Conservation (phyloP, 2,113 vertebrate species). For the Apteryx mantelli region DNA sequence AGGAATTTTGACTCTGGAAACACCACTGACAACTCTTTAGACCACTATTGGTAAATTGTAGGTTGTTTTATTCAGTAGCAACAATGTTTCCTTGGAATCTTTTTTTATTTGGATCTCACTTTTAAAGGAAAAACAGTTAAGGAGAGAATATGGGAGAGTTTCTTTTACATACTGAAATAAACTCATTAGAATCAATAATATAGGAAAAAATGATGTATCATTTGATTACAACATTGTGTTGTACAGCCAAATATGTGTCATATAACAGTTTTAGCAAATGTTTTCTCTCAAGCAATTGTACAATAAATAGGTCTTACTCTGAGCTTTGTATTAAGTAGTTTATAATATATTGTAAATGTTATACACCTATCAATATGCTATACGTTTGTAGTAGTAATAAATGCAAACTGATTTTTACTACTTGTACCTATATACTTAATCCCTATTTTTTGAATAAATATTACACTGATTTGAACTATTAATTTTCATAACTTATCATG, state of each 20-base stretch:
- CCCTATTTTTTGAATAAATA: slow-evolving; percentile 55
- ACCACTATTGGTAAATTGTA: background rate
- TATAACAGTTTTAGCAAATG: background rate
- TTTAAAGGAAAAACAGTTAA: background rate
- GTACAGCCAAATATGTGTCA: slow-evolving; percentile 2
- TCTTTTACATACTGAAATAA: background rate
- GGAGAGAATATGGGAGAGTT: background rate
- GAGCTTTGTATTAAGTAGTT: slow-evolving; percentile 65
- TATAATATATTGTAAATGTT: slow-evolving; percentile 33
- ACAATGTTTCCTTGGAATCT: background rate
- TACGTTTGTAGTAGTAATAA: slow-evolving; percentile 64
- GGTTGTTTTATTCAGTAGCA: background rate
- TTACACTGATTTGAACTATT: slow-evolving; percentile 49
- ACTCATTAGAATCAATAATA: background rate
- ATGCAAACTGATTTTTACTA: slow-evolving; percentile 18
- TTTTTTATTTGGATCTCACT: background rate
- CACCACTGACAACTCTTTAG: background rate
- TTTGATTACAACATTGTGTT: slow-evolving; percentile 29
- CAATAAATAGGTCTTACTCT: slow-evolving; percentile 26
- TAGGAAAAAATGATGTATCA: background rate
- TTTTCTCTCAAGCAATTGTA: slow-evolving; percentile 46
- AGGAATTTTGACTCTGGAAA: background rate
- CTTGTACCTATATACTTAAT: slow-evolving; percentile 53
- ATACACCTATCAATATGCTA: background rate
- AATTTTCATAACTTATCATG: slow-evolving; percentile 34